Evolutionary conservation across 2,888 invertebrate genomes (phyloP), one percentile per base, ranked within the genome.

Genomic region (Drosophila aldrichi): DNA sequence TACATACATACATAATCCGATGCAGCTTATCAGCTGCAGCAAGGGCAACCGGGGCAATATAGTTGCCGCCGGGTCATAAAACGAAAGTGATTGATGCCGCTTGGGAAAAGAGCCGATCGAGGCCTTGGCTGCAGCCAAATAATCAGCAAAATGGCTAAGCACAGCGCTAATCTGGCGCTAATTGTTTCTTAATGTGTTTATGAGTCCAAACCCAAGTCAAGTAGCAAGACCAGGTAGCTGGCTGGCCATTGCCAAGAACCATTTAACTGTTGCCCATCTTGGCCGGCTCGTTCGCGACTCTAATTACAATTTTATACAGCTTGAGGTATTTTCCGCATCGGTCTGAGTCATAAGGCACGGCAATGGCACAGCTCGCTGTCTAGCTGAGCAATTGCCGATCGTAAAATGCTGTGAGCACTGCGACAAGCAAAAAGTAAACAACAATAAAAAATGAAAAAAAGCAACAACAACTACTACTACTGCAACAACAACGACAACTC

Each of bases 121-220:
- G 52, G 48, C 63, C 70, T 63, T 67, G 66, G 54, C 52, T 55
- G 9, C 10, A 8, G 64, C 49, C 49, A 34, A 60, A 63, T 68
- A 58, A 68, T 64, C 69, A 44, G 76, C 56, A n/a, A 74, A 74
- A 74, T 68, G 68, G 60, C 46, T 20, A 55, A 64, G 49, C 62
- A 20, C 41, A 48, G 40, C 51, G 81, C 80, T 89, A 87, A 89
- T 89, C 89, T 78, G n/a, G 48, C 38, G 66, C 89, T 89, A 85
- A 85, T 85, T 87, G 84, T 59, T 89, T 87, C 88, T 89, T 89
- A 81, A 85, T 85, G 88, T 74, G 62, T 84, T 76, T 71, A 74
- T 57, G 72, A 75, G 52, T 48, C 70, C n/a, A n/a, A n/a, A n/a
- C n/a, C n/a, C n/a, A 49, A 71, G 62, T 68, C 74, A 73, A 20